These are phyloP conservation scores for Cosmia trapezina DNA, from an alignment of 2,888 invertebrate genomes.

Conservation along the genomic window DNA sequence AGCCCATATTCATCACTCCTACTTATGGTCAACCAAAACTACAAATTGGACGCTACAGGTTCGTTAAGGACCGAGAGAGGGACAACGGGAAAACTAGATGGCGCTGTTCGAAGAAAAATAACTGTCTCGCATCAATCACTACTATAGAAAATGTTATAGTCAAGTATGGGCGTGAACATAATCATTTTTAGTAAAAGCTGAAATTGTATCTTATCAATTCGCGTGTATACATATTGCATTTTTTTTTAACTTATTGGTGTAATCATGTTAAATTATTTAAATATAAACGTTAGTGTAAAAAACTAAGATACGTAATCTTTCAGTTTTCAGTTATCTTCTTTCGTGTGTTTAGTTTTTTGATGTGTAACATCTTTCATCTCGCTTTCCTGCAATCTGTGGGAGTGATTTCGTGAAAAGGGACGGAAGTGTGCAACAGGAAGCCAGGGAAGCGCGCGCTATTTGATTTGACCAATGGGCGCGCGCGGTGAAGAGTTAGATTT, in stretches of 20 bases:
- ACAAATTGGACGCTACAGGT: conserved; percentile 22
- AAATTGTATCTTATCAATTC: not conserved
- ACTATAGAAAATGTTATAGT: conserved; percentile 41
- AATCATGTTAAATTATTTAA: conserved; percentile 6
- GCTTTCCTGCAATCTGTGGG: no score
- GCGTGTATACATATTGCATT: not conserved
- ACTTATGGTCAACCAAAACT: conserved; percentile 28
- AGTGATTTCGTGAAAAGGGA: no score
- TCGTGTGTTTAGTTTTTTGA: not conserved
- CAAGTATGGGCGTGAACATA: conserved; percentile 31
- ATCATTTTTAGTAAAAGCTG: conserved; percentile 10
- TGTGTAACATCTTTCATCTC: no score
- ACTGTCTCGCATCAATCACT: conserved; percentile 60
- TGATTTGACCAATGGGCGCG: no score
- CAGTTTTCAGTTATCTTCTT: not conserved
- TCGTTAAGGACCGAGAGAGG: conserved; percentile 21
- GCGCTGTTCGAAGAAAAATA: conserved; percentile 63
- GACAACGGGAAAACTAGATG: conserved; percentile 59
- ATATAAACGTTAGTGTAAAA: not conserved
- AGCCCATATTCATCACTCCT: conserved; percentile 19
- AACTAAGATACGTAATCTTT: not conserved
- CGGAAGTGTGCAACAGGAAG: no score
- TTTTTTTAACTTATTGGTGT: not conserved
- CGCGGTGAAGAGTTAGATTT: no score
- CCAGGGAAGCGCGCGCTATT: no score